Evolutionary conservation across 2,797 vertebrate genomes (phyloP).

Genomic region (Catharus ustulatus): DNA sequence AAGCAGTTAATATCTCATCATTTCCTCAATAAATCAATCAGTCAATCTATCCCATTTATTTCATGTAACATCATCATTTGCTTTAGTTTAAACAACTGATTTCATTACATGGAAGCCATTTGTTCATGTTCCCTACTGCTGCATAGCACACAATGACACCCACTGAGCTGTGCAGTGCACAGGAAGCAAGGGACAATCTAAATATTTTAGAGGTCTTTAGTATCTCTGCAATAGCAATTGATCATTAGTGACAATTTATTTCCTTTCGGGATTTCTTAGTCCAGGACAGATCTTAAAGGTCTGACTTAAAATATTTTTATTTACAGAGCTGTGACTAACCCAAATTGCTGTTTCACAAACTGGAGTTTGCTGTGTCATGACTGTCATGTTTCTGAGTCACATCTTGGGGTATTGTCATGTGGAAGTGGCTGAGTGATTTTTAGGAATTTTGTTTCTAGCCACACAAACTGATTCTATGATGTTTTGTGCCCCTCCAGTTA

Average conservation of each 20-base stretch:
- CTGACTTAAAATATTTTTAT: background rate
- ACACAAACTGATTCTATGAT: background rate
- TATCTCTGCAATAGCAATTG: background rate
- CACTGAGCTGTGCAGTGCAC: background rate
- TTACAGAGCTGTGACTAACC: background rate
- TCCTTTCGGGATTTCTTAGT: background rate
- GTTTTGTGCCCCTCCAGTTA: background rate
- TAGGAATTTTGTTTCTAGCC: background rate
- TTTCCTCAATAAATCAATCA: slow-evolving; percentile 12
- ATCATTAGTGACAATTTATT: background rate
- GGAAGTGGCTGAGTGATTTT: background rate
- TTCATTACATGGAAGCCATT: background rate
- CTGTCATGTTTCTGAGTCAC: background rate
- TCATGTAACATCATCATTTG: background rate
- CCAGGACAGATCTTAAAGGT: background rate
- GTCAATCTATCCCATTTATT: background rate
- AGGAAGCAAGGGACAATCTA: background rate
- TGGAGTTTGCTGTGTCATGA: background rate
- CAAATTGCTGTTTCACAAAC: background rate
- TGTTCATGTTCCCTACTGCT: background rate
- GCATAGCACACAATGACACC: background rate
- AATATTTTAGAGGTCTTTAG: background rate
- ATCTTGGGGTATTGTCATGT: background rate
- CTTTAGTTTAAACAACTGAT: slow-evolving; percentile 12
- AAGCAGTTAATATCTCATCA: background rate